Evolutionary conservation across 2,113 vertebrate genomes (phyloP).

Genomic region (Ramphastos sulfuratus): DNA sequence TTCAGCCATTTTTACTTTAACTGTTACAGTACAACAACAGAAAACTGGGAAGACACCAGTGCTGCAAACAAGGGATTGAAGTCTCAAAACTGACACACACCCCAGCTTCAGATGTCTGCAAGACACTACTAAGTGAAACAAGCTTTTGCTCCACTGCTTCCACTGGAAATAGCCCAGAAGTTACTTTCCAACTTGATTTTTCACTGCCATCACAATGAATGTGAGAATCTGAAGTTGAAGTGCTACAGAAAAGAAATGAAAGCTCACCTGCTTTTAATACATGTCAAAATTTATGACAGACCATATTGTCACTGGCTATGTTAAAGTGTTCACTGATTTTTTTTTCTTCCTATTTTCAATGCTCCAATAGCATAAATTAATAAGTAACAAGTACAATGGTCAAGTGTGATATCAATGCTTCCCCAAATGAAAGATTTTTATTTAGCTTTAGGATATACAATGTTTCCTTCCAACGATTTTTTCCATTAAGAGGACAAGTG

Average conservation of each 20-base stretch:
- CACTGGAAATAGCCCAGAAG: not conserved
- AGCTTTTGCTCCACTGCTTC: not conserved
- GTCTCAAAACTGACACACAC: not conserved
- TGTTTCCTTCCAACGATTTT: slow-evolving; percentile 37
- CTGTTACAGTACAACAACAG: not conserved
- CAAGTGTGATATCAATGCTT: not conserved
- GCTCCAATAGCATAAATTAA: slow-evolving; percentile 8
- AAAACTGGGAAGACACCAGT: not conserved
- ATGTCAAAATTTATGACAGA: not conserved
- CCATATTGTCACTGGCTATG: not conserved
- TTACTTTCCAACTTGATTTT: not conserved
- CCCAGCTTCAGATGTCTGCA: not conserved
- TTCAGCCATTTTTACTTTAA: not conserved
- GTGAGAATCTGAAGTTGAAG: not conserved
- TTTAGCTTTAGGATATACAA: slow-evolving; percentile 39
- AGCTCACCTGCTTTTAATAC: not conserved
- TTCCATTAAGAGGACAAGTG: slow-evolving; percentile 22
- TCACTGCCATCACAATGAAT: not conserved
- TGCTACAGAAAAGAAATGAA: not conserved
- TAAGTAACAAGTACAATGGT: slow-evolving; percentile 16
- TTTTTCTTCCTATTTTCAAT: not conserved
- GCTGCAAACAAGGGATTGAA: not conserved
- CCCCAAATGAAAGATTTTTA: not conserved
- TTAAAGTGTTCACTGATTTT: not conserved
- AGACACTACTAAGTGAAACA: not conserved